Conservation (phyloP, 2,797 vertebrate genomes). For the Gallinago nigripennis region DNA sequence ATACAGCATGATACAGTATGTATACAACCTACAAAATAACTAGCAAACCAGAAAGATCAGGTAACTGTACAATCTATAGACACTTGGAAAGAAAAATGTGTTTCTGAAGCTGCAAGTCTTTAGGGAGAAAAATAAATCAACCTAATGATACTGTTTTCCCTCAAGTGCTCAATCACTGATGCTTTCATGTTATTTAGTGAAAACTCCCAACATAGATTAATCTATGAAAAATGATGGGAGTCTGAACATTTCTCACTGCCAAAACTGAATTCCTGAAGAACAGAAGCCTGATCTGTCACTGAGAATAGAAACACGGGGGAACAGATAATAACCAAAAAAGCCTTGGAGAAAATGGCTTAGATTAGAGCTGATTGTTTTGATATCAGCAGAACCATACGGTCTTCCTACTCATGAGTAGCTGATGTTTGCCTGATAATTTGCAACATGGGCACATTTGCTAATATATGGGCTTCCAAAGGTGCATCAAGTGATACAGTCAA, state of each 20-base stretch:
- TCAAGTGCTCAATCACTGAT: not conserved
- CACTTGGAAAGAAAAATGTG: not conserved
- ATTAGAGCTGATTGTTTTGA: conserved; percentile 12
- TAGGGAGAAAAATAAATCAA: conserved; percentile 21
- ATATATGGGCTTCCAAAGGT: conserved; percentile 15
- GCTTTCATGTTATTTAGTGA: conserved; percentile 24
- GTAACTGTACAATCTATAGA: not conserved
- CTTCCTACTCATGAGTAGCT: not conserved
- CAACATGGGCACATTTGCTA: not conserved
- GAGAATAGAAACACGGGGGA: conserved; percentile 38
- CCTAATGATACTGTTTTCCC: not conserved
- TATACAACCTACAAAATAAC: not conserved
- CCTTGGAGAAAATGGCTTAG: not conserved
- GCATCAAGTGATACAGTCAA: not conserved
- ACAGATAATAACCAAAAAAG: conserved; percentile 40
- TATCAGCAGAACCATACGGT: not conserved
- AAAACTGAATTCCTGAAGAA: conserved; percentile 45
- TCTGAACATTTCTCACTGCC: conserved; percentile 17
- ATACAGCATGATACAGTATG: not conserved
- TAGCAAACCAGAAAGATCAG: not conserved
- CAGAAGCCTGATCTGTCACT: conserved; percentile 29
- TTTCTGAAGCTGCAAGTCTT: conserved; percentile 16
- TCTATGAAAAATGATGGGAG: not conserved
- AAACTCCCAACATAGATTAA: not conserved
- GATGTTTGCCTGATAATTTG: conserved; percentile 30